Evolutionary conservation across 2,888 invertebrate species (phyloP), one percentile per base, ranked within the genome.

Genomic region (Lagria hirta): DNA sequence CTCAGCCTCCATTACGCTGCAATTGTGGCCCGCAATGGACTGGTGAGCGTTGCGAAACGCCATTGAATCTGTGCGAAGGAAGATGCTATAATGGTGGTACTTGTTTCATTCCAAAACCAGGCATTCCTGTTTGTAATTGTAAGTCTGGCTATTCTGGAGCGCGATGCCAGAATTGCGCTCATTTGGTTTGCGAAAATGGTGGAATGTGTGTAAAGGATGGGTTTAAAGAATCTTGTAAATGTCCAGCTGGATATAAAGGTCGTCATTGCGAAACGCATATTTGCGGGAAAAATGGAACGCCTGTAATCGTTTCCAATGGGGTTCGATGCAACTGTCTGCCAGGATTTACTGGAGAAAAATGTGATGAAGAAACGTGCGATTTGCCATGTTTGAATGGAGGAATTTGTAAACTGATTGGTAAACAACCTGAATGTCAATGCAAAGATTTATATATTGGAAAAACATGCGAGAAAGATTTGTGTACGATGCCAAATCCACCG

Each of bases 21-120:
- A 73, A 70, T 38, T 86, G 86, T 56, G 77, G 76, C 0, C 71
- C 78, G 0, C 75, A 80, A 28, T 85, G 81, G 80, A 79, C 80
- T 0, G 85, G 85, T 1, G 75, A 77, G 26, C 71, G 77, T 5
- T 85, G 85, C 64, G 82, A 84, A 61, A 77, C 73, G 2, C 77
- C 78, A 0, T 72, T 79, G 4, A 72, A 75, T 12, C 65, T 75
- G 26, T 83, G 83, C 57, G 74, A 76, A 26, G 70, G 69, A 46
- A 73, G 74, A 37, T 82, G 82, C 52, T 74, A 75, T 51, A 83
- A 83, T 58, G 79, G 79, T 1, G 83, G 82, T 2, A 76, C 75
- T 0, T 84, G 83, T 53, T 64, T 73, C 11, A 63, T 70, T 27
- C 68, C 69, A 46, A 43, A 50, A 42, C 53, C 60, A 2, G 61